These are phyloP conservation scores for Plagodis dolabraria DNA, from an alignment of 2,888 invertebrate genomes.

Conservation along the genomic window DNA sequence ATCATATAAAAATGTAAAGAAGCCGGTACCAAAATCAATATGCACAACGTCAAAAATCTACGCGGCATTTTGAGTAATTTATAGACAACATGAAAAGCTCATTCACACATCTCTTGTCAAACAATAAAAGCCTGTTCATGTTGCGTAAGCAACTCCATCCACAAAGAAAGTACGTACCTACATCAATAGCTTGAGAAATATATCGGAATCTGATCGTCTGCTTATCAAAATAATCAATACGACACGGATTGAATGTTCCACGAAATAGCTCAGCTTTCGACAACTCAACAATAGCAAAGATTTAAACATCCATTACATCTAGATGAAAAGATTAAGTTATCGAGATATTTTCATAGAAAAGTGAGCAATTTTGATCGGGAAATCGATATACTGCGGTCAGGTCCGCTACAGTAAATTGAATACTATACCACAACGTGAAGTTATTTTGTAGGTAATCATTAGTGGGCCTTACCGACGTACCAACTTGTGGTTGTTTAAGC, in stretches of 20 bases:
- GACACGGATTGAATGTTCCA: slow-evolving; percentile 1
- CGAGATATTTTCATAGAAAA: neutral
- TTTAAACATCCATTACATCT: neutral
- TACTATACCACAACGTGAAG: slow-evolving; percentile 36
- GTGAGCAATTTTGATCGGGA: slow-evolving; percentile 23
- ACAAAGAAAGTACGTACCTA: neutral
- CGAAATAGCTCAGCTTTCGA: slow-evolving; percentile 9
- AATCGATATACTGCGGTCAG: slow-evolving; percentile 35
- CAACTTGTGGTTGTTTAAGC: slow-evolving; percentile 19
- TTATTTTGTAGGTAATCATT: slow-evolving; percentile 39
- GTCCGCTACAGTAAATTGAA: slow-evolving; percentile 34
- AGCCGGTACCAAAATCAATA: slow-evolving; percentile 2
- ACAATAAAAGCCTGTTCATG: slow-evolving; percentile 29
- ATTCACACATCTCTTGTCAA: slow-evolving; percentile 32
- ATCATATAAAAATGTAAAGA: neutral
- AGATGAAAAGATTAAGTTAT: slow-evolving; percentile 1
- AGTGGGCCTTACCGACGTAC: slow-evolving; percentile 20
- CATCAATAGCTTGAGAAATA: slow-evolving; percentile 8
- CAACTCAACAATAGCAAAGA: neutral
- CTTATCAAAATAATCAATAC: slow-evolving; percentile 21
- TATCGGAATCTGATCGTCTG: slow-evolving; percentile 11
- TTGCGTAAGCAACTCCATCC: slow-evolving; percentile 19
- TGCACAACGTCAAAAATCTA: neutral
- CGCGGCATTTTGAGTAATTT: neutral
- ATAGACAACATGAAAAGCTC: slow-evolving; percentile 28